phyloP scores from a whole-genome alignment of 2,113 vertebrate species.

The Lasiurus cinereus region DNA sequence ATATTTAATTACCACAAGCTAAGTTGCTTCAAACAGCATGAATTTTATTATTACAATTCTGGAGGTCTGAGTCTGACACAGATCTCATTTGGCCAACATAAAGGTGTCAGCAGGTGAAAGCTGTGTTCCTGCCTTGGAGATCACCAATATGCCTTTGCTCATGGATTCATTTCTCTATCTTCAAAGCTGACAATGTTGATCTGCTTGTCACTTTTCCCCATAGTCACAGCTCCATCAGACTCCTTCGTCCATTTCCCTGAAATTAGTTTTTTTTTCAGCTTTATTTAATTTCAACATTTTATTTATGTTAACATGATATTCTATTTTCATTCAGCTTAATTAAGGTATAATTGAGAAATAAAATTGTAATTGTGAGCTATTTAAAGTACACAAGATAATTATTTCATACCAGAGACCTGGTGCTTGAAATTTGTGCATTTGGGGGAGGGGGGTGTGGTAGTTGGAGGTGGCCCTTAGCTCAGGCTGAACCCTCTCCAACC shows the following conservation, averaged over 20 bases:
- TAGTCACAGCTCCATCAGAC: neutral
- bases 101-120: neutral
- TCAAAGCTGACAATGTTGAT: neutral
- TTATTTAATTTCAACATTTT: neutral
- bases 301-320: neutral
- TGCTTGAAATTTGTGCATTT: too few relatives aligned
- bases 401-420: neutral
- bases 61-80: neutral
- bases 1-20: neutral
- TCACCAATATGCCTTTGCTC: neutral
- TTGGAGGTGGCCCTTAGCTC: too few relatives aligned
- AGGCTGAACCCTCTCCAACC: too few relatives aligned
- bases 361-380: neutral
- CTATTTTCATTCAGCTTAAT: neutral
- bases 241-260: neutral
- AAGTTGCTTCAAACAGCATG: neutral
- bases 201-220: neutral
- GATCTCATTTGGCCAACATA: neutral
- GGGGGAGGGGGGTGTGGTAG: too few relatives aligned
- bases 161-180: neutral
- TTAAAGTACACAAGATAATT: neutral
- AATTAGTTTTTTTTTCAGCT: neutral
- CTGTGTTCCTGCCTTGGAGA: neutral
- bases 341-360: neutral
- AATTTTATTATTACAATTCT: neutral